Evolutionary conservation across 2,888 invertebrate genomes (phyloP).

Genomic region (Calameuta filiformis): DNA sequence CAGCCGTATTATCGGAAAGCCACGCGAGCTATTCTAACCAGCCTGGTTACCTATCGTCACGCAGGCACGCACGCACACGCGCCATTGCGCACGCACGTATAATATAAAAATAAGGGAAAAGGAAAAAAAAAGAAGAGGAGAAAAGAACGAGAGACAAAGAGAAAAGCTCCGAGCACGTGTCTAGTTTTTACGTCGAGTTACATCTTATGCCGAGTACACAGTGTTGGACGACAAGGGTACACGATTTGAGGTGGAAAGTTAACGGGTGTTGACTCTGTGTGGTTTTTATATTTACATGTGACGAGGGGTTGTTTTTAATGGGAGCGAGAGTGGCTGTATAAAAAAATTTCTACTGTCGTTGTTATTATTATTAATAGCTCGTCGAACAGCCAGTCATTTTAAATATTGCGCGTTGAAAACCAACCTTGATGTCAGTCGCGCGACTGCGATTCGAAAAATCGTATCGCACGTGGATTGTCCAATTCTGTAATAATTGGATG

Average conservation of each 20-base stretch:
- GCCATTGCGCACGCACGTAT: slow-evolving; percentile 13
- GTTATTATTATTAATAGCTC: too few species aligned
- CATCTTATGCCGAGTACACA: neutral
- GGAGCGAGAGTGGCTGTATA: too few species aligned
- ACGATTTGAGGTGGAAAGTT: neutral
- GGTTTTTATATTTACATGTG: neutral
- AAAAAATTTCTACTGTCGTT: too few species aligned
- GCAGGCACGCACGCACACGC: slow-evolving; percentile 10
- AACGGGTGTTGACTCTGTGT: neutral
- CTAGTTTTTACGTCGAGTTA: neutral
- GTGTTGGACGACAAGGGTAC: neutral
- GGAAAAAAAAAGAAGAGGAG: neutral
- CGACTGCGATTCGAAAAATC: too few species aligned
- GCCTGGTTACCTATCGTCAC: slow-evolving; percentile 11
- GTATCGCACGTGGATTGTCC: neutral
- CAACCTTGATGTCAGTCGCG: too few species aligned
- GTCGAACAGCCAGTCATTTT: too few species aligned
- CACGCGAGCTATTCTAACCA: slow-evolving; percentile 16
- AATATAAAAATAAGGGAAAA: neutral
- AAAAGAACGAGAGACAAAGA: neutral
- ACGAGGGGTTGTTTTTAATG: too few species aligned
- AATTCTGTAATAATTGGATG: neutral
- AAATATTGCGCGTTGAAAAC: too few species aligned
- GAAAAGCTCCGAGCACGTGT: neutral
- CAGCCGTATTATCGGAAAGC: slow-evolving; percentile 14